Evolutionary conservation across 2,888 invertebrate species (phyloP).

Genomic region (Chesias legatella): DNA sequence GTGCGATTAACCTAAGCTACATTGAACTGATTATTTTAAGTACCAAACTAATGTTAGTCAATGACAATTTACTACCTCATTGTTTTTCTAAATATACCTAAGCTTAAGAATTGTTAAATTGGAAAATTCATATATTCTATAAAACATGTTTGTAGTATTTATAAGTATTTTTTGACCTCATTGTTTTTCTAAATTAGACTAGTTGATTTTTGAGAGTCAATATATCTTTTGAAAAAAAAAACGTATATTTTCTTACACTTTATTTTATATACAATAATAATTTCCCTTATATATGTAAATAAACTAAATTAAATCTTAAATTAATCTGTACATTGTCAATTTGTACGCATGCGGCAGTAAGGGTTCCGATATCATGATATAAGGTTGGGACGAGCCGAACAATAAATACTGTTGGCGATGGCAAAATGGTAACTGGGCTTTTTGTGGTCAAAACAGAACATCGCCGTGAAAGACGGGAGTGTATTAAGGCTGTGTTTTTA

Average conservation of each 20-base stretch:
- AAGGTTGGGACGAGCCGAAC: conserved; percentile 1
- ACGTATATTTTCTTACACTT: conserved; percentile 43
- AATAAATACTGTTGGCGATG: conserved; percentile 18
- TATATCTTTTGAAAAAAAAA: conserved; percentile 8
- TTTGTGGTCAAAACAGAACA: not conserved
- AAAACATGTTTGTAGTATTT: no score
- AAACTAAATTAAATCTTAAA: conserved; percentile 68
- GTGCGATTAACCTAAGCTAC: no score
- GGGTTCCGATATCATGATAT: conserved; percentile 34
- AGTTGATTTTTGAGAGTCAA: not conserved
- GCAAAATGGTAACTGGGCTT: conserved; percentile 5
- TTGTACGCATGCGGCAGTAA: conserved; percentile 64
- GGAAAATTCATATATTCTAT: no score
- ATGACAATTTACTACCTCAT: no score
- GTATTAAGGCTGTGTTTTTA: no score
- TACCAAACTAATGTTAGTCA: no score
- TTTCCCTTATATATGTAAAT: conserved; percentile 63
- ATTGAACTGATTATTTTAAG: no score
- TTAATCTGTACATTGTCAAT: conserved; percentile 55
- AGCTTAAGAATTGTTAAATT: no score
- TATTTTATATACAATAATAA: conserved; percentile 76
- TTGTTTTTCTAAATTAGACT: no score
- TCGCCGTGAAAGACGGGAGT: no score
- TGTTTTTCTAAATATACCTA: no score
- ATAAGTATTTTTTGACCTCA: no score